phyloP scores from a whole-genome alignment of 1,140 invertebrate species.

The Pseudomyrmex gracilis region DNA sequence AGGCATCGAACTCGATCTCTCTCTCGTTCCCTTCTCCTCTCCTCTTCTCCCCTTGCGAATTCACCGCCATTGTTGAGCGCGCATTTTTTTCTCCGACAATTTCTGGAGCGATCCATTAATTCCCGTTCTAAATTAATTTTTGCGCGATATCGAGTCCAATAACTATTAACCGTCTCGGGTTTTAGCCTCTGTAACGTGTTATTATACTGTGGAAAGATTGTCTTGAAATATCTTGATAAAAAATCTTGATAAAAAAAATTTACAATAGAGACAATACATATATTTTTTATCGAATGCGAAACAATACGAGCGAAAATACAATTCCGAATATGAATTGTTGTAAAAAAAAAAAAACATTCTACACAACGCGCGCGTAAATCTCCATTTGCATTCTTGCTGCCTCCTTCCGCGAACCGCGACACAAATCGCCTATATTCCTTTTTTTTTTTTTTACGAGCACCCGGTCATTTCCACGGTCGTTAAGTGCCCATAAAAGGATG shows the following conservation, averaged over 20 bases:
- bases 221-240: no score
- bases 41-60: neutral
- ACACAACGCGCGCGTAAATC: neutral
- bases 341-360: neutral
- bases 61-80: slow-evolving; percentile 6
- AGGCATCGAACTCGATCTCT: slow-evolving; percentile 23
- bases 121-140: slow-evolving; percentile 13
- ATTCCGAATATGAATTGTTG: no score
- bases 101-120: slow-evolving; percentile 20
- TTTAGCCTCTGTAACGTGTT: no score
- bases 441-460: slow-evolving; percentile 7
- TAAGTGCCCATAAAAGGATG: slow-evolving; percentile 23
- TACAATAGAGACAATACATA: no score
- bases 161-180: neutral
- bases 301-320: no score
- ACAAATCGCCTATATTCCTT: neutral
- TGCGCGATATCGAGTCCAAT: slow-evolving; percentile 14
- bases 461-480: slow-evolving; percentile 13
- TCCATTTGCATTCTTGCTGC: neutral
- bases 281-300: no score
- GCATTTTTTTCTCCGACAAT: slow-evolving; percentile 31
- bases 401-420: neutral
- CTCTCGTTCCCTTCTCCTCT: no score
- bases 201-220: no score
- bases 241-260: no score